These are phyloP conservation scores for Mythimna lalbum DNA, from an alignment of 2,888 invertebrate species.

Conservation along the genomic window DNA sequence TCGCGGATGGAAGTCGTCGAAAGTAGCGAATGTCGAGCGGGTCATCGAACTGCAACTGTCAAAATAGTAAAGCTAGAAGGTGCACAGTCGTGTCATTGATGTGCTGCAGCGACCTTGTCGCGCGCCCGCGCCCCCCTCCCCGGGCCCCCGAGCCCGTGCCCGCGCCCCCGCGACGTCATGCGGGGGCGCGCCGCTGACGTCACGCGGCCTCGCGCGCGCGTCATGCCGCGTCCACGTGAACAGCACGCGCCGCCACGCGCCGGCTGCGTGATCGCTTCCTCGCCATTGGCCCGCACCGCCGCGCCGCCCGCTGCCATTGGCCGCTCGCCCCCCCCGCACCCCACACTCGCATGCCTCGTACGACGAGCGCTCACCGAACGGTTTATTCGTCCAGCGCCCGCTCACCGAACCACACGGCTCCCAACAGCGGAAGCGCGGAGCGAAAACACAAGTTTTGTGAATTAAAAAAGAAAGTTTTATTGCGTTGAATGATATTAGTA, in stretches of 20 bases:
- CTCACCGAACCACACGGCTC: slow-evolving; percentile 86
- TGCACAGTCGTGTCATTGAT: slow-evolving; percentile 68
- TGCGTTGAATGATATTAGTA: slow-evolving; percentile 80
- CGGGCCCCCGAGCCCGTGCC: slow-evolving; percentile 71
- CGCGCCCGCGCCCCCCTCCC: slow-evolving; percentile 60
- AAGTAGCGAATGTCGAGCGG: slow-evolving; percentile 61
- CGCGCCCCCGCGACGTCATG: slow-evolving; percentile 79
- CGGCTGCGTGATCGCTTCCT: slow-evolving; percentile 92
- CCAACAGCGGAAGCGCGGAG: slow-evolving; percentile 73
- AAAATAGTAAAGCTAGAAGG: slow-evolving; percentile 76
- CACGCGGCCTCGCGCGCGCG: slow-evolving; percentile 88
- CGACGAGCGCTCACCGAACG: slow-evolving; percentile 81
- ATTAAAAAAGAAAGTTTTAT: slow-evolving; percentile 87
- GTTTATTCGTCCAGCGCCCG: slow-evolving; percentile 89
- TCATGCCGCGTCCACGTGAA: slow-evolving; percentile 96
- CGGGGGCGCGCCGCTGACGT: slow-evolving; percentile 91
- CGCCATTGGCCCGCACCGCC: slow-evolving; percentile 92
- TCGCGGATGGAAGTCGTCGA: slow-evolving; percentile 37
- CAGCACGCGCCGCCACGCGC: slow-evolving; percentile 95
- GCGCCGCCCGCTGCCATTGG: slow-evolving; percentile 94
- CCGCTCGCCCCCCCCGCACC: slow-evolving; percentile 90
- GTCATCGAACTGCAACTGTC: slow-evolving; percentile 77
- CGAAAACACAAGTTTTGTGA: slow-evolving; percentile 85
- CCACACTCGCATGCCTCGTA: slow-evolving; percentile 91
- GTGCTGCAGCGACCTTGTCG: slow-evolving; percentile 80